Evolutionary conservation across 1,140 invertebrate genomes (phyloP), one percentile per base, ranked within the genome.

Genomic region (Rhyacophila brunnea): DNA sequence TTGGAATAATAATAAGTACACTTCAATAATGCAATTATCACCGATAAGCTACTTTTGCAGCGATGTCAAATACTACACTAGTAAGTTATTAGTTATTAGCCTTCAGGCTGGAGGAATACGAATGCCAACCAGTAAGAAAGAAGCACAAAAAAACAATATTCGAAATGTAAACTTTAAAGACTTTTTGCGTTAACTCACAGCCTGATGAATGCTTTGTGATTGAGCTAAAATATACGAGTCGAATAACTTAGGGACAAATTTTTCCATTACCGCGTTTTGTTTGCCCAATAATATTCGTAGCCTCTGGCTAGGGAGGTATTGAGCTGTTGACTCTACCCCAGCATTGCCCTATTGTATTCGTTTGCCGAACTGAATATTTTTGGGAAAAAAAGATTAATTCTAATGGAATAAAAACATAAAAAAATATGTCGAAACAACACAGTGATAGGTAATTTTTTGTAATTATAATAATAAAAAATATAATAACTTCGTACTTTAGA

Each of bases 261-360:
- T 59, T 52, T 52, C 57, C 57, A 59, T 59, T 59, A 59, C 57
- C 57, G 40, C 40, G 14, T 53, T 59, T 47, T 59, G 57, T 59
- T 59, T 59, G 57, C 57, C 14, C 35, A 59, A 42, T 50, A 36
- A 59, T 59, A 59, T 59, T 59, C 57, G 57, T 23, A 19, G 36
- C 35, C 15, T 32, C 23, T 28, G 9, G 23, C 23, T 15, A 20
- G 38, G 34, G 28, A 18, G 35, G 34, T 57, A 45, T 36, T 49
- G 57, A 59, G 46, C 32, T 52, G 57, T 58, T 58, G 56, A 58
- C 57, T 52, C 43, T 36, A 20, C 4, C 48, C n/a, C 23, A 20
- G 11, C 7, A 13, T 9, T 15, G 43, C 28, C 23, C 32, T 45
- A 36, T 38, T 47, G 54, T 48, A 38, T 58, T 51, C 57, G 52